Base-by-base conservation (phyloP, 2,797 vertebrate genomes). In the Gobio occitaniae region DNA sequence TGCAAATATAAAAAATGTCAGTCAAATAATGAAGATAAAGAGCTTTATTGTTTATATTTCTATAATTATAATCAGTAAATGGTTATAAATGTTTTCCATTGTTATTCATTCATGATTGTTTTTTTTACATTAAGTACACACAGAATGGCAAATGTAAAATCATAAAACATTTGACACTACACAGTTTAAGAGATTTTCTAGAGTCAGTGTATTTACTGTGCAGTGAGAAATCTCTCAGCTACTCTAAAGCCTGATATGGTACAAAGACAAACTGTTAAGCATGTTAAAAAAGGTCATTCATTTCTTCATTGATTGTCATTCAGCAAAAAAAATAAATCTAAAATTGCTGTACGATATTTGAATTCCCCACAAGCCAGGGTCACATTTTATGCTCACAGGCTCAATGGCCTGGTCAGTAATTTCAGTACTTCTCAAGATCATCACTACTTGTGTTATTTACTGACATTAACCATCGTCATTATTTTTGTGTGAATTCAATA, bases 401-500 rank as follows among this genome's bases (percentile, higher is more conserved):
- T 56, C 3, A 21, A 56, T 11, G 56, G 0, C 9, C 19, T 25
- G 41, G 16, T 29, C 1, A 4, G n/a, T 50, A 13, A 16, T 29
- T 29, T 50, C 13, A 29, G 15, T 9, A 13, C 7, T n/a, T 70
- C 10, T 47, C 38, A 1, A 6, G 1, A 6, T 70, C 38, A n/a
- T 5, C 19, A 25, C 12, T 50, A 13, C 69, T 47, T 25, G 38
- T 12, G 21, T 25, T 25, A 71, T 50, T 50, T 17, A 50, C 15
- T 6, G 5, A n/a, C 11, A 1, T 21, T 41, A 1, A 21, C 11
- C 66, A 44, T 70, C 4, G 5, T 41, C 38, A 21, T 12, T 59
- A 47, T 56, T 32, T n/a, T 21, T 48, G 2, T 16, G 47, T 83
- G 36, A 83, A 47, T 87, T 84, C 3, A 91, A 82, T 50, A 89